These are phyloP conservation scores for Monochamus saltuarius DNA, from an alignment of 1,140 invertebrate genomes.

Conservation along the genomic window DNA sequence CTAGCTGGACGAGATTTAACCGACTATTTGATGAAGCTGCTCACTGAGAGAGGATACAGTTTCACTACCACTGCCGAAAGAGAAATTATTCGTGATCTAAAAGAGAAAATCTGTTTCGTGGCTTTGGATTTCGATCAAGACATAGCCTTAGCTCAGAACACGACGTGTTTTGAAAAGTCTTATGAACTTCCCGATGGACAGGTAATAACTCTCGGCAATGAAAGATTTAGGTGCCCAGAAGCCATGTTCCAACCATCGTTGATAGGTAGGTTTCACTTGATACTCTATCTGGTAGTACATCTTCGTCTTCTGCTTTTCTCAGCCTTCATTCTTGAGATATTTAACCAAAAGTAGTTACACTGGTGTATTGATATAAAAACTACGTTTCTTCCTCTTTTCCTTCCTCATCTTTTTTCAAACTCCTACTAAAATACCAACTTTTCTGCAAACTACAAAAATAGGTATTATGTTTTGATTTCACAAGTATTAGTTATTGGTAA, in stretches of 20 bases:
- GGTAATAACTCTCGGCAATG: conserved; percentile 78
- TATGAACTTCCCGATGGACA: conserved; percentile 84
- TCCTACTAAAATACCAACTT: too few species aligned
- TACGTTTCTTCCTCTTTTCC: too few species aligned
- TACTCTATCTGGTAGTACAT: not conserved
- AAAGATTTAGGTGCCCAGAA: conserved; percentile 85
- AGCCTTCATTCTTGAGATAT: too few species aligned
- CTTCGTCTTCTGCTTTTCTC: not conserved
- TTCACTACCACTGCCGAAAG: conserved; percentile 66
- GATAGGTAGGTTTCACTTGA: conserved; percentile 43
- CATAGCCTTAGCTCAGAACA: conserved; percentile 63
- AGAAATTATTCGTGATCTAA: conserved; percentile 78
- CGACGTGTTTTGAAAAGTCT: conserved; percentile 70
- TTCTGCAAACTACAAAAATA: too few species aligned
- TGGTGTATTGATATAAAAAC: too few species aligned
- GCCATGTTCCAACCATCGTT: conserved; percentile 81
- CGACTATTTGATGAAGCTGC: conserved; percentile 73
- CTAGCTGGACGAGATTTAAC: conserved; percentile 73
- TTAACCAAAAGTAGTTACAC: too few species aligned
- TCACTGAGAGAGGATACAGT: conserved; percentile 64
- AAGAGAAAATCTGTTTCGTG: conserved; percentile 75
- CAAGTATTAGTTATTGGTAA: too few species aligned
- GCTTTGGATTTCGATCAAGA: conserved; percentile 64
- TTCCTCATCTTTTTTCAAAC: too few species aligned
- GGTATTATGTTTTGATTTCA: too few species aligned